A percentile compares a stretch with the other conserved stretches of the same genome.
Evolutionary conservation across 2,797 vertebrate species (phyloP).

Genomic region (Pseudocheirus occidentalis): DNA sequence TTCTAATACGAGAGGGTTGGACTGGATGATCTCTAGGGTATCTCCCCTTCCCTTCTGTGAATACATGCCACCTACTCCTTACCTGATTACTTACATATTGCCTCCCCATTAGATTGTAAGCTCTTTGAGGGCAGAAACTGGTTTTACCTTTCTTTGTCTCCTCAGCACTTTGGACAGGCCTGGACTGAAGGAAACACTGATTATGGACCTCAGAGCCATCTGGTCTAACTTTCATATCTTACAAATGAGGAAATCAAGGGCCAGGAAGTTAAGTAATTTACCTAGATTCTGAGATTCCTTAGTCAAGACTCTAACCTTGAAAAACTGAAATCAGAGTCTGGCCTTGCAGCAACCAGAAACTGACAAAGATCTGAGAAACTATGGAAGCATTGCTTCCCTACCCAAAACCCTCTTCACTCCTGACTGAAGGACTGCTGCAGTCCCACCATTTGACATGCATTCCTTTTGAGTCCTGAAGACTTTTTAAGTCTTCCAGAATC

Average conservation of each 20-base stretch:
- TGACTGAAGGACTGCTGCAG: neutral
- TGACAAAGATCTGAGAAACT: neutral
- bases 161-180: neutral
- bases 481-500: neutral
- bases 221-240: neutral
- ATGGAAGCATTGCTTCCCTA: neutral
- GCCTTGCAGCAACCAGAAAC: neutral
- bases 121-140: neutral
- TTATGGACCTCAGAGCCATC: neutral
- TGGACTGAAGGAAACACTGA: neutral
- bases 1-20: neutral
- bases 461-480: neutral
- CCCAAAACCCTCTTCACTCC: neutral
- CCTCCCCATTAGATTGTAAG: neutral
- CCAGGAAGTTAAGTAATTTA: neutral
- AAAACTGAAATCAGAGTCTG: neutral
- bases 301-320: neutral
- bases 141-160: neutral
- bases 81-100: neutral
- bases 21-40: neutral
- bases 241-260: neutral
- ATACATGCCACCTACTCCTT: neutral
- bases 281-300: neutral
- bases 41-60: neutral
- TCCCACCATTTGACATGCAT: neutral